Evolutionary conservation across 2,113 vertebrate genomes (phyloP), one percentile per base, ranked within the genome.

Genomic region (Aldabrachelys gigantea): DNA sequence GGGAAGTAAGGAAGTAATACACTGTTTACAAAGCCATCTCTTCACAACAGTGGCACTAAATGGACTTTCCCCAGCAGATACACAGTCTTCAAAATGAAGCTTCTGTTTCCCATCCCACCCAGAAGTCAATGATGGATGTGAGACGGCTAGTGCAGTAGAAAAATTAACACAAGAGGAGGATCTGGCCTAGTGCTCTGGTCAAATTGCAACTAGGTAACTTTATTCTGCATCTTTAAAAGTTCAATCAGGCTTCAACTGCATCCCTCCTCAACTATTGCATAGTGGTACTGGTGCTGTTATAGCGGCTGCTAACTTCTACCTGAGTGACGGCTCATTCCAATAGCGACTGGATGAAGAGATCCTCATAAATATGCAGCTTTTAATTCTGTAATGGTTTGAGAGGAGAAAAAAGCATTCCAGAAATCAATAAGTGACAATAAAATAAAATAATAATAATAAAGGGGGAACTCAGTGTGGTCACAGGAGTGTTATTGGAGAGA

Each of bases 351-450:
- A 82, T 49, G 49, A 93, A 92, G 79, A 89, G 57, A 84, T 80
- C 54, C 83, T 78, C 87, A 82, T 24, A 87, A 92, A 91, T 78
- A 89, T 1, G 38, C 80, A 0, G 0, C 29, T 86, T 31, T 12
- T 52, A 89, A 94, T 50, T 85, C 80, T 19, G 9, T 54, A 89
- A 38, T 25, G 80, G 80, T 87, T 4, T 91, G 52, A 90, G 75
- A 82, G 44, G 31, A 27, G 62, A 88, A 47, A 88, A 72, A 47
- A 41, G 54, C 31, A 69, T 41, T 89, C 87, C 5, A 86, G 21
- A 92, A 83, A 91, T 27, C 72, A 82, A 82, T 83, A 41, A 84
- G 90, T 59, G 81, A 65, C 19, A 89, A 62, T 76, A 93, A 96
- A 92, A 82, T 90, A 93, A 52, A 88, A 44, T 53, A 53, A 27